Percentiles rank a stretch among this genome's conserved stretches.
These are phyloP conservation scores for Phania funesta DNA, from an alignment of 2,888 invertebrate genomes.

Conservation along the genomic window DNA sequence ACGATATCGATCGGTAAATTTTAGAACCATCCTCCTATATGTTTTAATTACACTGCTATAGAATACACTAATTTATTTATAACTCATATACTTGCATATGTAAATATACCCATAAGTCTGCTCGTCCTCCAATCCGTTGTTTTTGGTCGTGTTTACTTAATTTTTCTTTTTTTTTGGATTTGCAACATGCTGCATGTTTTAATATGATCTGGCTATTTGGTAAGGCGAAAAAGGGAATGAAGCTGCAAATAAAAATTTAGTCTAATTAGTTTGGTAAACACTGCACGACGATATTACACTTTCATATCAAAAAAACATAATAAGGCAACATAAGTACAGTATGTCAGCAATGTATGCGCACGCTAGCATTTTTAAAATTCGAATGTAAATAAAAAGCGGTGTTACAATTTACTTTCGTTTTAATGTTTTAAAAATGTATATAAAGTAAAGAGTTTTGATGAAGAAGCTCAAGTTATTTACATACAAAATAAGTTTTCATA, in stretches of 20 bases:
- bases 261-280: slow-evolving; percentile 66
- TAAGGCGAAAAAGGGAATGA: slow-evolving; percentile 17
- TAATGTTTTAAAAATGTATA: no score
- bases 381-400: no score
- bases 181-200: slow-evolving; percentile 41
- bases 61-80: slow-evolving; percentile 53
- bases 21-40: no score
- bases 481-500: neutral
- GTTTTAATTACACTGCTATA: neutral
- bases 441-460: no score
- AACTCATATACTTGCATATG: slow-evolving; percentile 14
- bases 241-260: slow-evolving; percentile 59
- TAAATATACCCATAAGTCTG: neutral
- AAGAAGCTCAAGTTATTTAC: no score
- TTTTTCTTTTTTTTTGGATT: neutral
- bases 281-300: slow-evolving; percentile 29
- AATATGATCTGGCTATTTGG: slow-evolving; percentile 24
- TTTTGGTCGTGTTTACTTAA: slow-evolving; percentile 6
- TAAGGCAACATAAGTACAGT: neutral
- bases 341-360: neutral
- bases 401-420: no score
- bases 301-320: slow-evolving; percentile 4
- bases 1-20: no score
- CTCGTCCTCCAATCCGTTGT: neutral
- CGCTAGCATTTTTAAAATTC: no score